Evolutionary conservation across 2,888 invertebrate species (phyloP).

Genomic region (Latheticus oryzae): DNA sequence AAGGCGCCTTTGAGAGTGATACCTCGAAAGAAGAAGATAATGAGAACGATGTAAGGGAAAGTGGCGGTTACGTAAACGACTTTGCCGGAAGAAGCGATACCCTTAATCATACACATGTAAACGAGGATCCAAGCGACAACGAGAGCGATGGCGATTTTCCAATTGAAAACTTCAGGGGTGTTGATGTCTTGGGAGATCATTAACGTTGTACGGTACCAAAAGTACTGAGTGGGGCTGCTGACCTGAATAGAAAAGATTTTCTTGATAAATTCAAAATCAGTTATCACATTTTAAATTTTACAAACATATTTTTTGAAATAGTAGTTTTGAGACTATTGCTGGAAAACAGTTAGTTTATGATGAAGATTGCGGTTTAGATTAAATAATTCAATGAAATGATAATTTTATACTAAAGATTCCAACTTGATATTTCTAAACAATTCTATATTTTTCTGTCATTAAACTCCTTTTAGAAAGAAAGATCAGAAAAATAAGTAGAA

Average conservation of each 20-base stretch:
- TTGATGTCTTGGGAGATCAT: slow-evolving; percentile 91
- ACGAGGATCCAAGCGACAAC: slow-evolving; percentile 93
- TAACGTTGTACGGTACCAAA: slow-evolving; percentile 94
- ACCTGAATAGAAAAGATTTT: slow-evolving; percentile 66
- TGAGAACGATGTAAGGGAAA: slow-evolving; percentile 94
- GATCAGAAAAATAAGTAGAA: no score
- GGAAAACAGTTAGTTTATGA: no score
- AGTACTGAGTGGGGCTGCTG: slow-evolving; percentile 93
- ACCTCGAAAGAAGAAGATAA: slow-evolving; percentile 96
- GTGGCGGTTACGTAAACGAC: slow-evolving; percentile 97
- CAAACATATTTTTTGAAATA: no score
- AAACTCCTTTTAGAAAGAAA: no score
- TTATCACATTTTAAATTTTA: no score
- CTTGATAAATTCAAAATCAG: no score
- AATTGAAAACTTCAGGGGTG: slow-evolving; percentile 87
- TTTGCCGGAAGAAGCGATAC: slow-evolving; percentile 96
- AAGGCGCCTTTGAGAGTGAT: slow-evolving; percentile 83
- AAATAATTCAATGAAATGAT: no score
- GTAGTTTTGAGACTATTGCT: no score
- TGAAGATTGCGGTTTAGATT: no score
- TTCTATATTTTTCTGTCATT: no score
- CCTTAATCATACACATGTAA: slow-evolving; percentile 97
- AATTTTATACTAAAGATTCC: no score
- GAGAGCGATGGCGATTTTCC: slow-evolving; percentile 89
- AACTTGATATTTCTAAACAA: no score